phyloP scores from a whole-genome alignment of 2,113 vertebrate species.

The Dasyprocta punctata region DNA sequence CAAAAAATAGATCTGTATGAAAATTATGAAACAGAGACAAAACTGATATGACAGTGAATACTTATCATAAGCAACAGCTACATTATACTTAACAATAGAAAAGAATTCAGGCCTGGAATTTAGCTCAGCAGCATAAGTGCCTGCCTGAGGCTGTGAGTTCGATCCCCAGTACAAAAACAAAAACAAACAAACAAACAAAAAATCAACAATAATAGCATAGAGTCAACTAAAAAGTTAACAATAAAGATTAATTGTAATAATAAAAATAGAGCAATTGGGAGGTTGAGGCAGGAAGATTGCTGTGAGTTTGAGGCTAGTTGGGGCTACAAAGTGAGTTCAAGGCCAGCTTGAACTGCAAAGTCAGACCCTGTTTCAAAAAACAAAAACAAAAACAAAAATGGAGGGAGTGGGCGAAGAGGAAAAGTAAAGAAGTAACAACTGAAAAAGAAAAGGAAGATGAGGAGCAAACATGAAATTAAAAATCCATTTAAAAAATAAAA shows the following conservation, averaged over 20 bases:
- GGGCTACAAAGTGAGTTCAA: no score
- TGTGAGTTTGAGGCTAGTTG: no score
- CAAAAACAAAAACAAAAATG: no score
- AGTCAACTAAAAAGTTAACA: background rate
- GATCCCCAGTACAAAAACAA: no score
- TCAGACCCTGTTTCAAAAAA: no score
- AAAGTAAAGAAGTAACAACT: background rate
- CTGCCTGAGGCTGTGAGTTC: no score
- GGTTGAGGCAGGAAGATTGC: no score
- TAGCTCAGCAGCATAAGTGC: no score
- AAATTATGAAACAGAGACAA: background rate
- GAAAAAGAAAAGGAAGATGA: background rate
- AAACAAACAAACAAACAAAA: no score
- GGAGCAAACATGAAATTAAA: background rate
- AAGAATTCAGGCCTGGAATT: background rate
- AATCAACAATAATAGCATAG: background rate
- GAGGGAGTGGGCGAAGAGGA: background rate
- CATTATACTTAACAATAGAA: background rate
- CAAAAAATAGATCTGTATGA: no score
- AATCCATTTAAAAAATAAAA: background rate
- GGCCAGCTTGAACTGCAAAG: no score
- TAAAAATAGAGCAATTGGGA: background rate
- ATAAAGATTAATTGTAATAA: background rate
- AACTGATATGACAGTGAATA: background rate
- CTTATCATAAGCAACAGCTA: background rate